phyloP scores from a whole-genome alignment of 2,888 invertebrate genomes.

The Parelbella ahira region DNA sequence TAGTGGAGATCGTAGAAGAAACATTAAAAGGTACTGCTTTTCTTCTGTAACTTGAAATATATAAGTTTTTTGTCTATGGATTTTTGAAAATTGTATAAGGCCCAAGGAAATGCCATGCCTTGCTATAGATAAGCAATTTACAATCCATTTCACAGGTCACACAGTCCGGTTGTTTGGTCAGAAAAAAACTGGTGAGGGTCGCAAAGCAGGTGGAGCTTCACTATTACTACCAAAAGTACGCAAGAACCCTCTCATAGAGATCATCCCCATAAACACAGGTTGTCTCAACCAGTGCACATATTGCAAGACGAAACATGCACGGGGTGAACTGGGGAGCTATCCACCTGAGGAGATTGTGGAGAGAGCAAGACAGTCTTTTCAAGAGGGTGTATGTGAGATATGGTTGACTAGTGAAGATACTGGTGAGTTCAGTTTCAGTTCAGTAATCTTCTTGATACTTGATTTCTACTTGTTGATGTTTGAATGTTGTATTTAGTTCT shows the following conservation, averaged over 20 bases:
- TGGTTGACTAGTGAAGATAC: constrained; percentile 99
- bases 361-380: constrained; percentile 91
- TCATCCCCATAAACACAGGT: constrained; percentile 97
- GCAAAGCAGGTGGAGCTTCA: constrained; percentile 92
- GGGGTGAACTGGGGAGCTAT: constrained; percentile 98
- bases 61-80: no score
- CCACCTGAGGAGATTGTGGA: constrained; percentile 93
- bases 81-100: no score
- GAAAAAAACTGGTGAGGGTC: constrained; percentile 89
- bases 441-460: no score
- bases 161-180: constrained; percentile 87
- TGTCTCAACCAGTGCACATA: constrained; percentile 99
- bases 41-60: neutral
- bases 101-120: no score
- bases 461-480: no score
- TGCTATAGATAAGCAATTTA: no score
- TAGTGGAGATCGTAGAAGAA: constrained; percentile 98
- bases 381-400: constrained; percentile 96
- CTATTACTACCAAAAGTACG: constrained; percentile 95
- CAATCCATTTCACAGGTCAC: constrained; percentile 81
- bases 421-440: no score
- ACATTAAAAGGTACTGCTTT: constrained; percentile 88
- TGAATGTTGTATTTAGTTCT: no score
- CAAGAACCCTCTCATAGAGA: constrained; percentile 97
- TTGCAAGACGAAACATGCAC: constrained; percentile 98